Evolutionary conservation across 2,888 invertebrate genomes (phyloP), one percentile per base, ranked within the genome.

Genomic region (Xanthia togata): DNA sequence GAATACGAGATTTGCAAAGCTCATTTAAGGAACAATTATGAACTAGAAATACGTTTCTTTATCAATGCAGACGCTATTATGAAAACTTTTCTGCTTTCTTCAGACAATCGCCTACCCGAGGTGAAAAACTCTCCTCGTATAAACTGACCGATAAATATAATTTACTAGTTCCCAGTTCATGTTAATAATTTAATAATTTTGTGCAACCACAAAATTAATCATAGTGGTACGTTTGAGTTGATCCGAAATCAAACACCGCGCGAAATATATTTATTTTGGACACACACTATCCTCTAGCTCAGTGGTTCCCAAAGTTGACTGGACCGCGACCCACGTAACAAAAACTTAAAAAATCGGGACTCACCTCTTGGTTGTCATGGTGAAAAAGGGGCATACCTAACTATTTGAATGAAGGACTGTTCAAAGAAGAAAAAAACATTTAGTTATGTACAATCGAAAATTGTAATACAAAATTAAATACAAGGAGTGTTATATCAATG

Each of bases 121-220:
- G n/a, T 20, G 14, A 41, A 20, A 72, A 65, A 41, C 14, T 14
- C 12, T 41, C 26, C 26, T 14, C 20, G 4, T 72, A 4, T 53
- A 31, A 38, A 65, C 26, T 31, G n/a, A 3, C 11, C 20, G 6
- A 9, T 35, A 0, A 38, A 26, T 41, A 78, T 59, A 2, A 55
- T 70, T 76, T 53, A 35, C 20, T 59, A 31, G 1, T 59, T 8
- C 60, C 20, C 11, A 26, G 35, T 41, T 53, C 26, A 57, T 70
- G 14, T 57, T 75, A n/a, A n/a, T n/a, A n/a, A n/a, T n/a, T n/a
- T 55, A 74, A 63, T 67, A 57, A 80, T 70, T 70, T 44, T 57
- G 63, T 71, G 1, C 9, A 14, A 70, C 69, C 76, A n/a, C 76
- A 60, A 69, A 70, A 75, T 72, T 79, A 69, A 81, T 72, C 23